phyloP scores from a whole-genome alignment of 2,888 invertebrate genomes.

The Cantharis nigra region DNA sequence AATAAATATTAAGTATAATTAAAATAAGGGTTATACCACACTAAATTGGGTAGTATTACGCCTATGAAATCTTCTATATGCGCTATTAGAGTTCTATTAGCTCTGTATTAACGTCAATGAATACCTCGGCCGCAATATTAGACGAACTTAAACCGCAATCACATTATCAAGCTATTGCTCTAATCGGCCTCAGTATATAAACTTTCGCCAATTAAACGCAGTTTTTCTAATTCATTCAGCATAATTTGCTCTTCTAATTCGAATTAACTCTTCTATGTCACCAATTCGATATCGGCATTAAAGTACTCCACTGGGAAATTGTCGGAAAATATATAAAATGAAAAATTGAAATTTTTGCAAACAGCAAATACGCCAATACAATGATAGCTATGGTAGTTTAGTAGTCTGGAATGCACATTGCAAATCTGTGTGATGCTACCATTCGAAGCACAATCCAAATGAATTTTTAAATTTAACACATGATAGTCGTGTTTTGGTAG shows the following conservation, averaged over 20 bases:
- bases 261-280: constrained; percentile 40
- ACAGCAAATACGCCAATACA: background rate
- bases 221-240: constrained; percentile 46
- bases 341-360: background rate
- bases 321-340: background rate
- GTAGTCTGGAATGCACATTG: background rate
- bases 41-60: constrained; percentile 25
- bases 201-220: constrained; percentile 43
- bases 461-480: background rate
- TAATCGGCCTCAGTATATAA: constrained; percentile 45
- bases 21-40: constrained; percentile 26
- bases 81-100: constrained; percentile 37
- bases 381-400: background rate
- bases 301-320: background rate
- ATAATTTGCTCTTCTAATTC: constrained; percentile 44
- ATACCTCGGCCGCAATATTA: constrained; percentile 34
- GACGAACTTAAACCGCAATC: constrained; percentile 44
- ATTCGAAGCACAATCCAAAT: background rate
- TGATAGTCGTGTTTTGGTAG: background rate
- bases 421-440: background rate
- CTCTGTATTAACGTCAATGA: constrained; percentile 33
- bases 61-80: constrained; percentile 28
- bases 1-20: constrained; percentile 31
- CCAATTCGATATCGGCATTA: background rate
- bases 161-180: constrained; percentile 49